Percentiles rank a stretch among this genome's conserved stretches.
These are phyloP conservation scores for Margarornis squamiger DNA, from an alignment of 2,797 vertebrate genomes.

Conservation along the genomic window DNA sequence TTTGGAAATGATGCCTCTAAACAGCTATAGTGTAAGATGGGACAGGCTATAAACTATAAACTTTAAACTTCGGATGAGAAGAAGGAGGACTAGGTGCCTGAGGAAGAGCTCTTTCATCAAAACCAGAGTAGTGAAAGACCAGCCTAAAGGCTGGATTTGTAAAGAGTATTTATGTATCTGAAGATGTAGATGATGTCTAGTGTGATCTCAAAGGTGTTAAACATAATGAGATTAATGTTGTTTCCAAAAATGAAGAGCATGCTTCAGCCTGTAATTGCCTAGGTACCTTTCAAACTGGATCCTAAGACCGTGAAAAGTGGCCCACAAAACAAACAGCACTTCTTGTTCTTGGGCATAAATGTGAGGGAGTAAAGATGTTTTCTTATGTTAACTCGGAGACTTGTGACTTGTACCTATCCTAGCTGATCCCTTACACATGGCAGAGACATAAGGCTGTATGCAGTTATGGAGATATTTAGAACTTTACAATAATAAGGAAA, in stretches of 20 bases:
- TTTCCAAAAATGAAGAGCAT: not conserved
- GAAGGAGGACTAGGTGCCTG: not conserved
- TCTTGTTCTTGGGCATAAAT: not conserved
- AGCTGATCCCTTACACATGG: not conserved
- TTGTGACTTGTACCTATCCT: not conserved
- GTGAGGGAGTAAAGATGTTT: not conserved
- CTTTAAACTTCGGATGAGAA: not conserved
- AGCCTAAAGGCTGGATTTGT: not conserved
- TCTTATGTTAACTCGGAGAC: not conserved
- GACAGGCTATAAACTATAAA: not conserved
- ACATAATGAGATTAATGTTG: not conserved
- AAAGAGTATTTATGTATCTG: not conserved
- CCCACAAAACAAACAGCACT: not conserved
- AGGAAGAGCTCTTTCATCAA: not conserved
- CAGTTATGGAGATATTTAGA: not conserved
- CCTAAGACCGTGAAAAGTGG: not conserved
- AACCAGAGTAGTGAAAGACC: not conserved
- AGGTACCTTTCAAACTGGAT: not conserved
- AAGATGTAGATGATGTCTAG: not conserved
- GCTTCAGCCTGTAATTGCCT: not conserved
- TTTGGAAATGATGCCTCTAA: not conserved
- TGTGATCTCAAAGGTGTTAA: not conserved
- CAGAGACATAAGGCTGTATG: not conserved
- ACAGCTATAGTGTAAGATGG: not conserved
- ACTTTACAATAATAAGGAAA: not conserved